Base-by-base conservation (phyloP, 1,140 invertebrate species). In the Lerema accius region DNA sequence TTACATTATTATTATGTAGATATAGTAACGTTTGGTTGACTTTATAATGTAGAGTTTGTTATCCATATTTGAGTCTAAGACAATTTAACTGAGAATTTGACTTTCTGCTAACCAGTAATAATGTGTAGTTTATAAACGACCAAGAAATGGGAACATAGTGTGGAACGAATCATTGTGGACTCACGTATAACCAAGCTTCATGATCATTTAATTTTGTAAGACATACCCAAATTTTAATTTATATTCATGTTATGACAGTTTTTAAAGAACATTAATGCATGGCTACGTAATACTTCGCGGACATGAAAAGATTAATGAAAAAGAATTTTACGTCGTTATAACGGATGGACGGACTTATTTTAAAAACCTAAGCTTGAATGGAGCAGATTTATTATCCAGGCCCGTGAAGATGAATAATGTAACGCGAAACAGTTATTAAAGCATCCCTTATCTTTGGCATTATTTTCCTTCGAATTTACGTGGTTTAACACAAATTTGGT, bases 351-450 rank as follows among this genome's bases (percentile, higher is more conserved):
- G 55, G 55, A 46, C 10, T 46, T 58, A 58, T 58, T 58, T 58
- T 46, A 19, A 46, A 58, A 46, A 58, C 55, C 55, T 58, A 58
- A 58, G 55, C 42, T 58, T 58, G 15, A 35, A 58, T 19, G 23
- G 26, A 46, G 35, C 55, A 58, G 55, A 58, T 58, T 58, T 58
- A 58, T 58, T 58, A 58, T 43, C 40, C 42, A 46, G 55, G 17
- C 55, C 42, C 37, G 55, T 42, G 55, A 46, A 58, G 11, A 58
- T 58, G 55, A 58, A 58, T 58, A 58, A 58, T 58, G 42, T 58
- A 42, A 58, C 55, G 37, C 55, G 37, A 58, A 58, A 58, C 55
- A 58, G 39, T 69, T 69, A 69, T 69, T 69, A 69, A 69, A 69
- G 65, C 59, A 63, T 63, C 56, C 46, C 43, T 69, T 64, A 69